A percentile compares a stretch with the other conserved stretches of the same genome.
Evolutionary conservation across 2,113 vertebrate species (phyloP).

Genomic region (Zapornia atra): DNA sequence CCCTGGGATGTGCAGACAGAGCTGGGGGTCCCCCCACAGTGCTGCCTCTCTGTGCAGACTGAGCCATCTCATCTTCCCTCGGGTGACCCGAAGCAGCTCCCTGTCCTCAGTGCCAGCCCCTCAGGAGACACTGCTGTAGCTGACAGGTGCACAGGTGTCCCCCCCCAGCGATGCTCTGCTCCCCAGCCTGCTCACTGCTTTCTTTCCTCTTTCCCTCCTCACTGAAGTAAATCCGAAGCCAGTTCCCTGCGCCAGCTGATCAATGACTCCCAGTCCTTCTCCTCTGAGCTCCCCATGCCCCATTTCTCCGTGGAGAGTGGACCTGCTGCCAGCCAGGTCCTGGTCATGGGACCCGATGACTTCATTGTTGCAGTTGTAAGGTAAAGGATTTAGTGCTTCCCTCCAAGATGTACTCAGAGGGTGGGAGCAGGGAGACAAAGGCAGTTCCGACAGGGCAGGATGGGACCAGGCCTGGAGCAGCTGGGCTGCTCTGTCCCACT

Average conservation of each 20-base stretch:
- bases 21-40: background rate
- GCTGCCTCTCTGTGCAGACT: background rate
- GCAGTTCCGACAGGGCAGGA: background rate
- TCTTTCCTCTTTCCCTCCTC: background rate
- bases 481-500: background rate
- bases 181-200: background rate
- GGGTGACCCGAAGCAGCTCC: background rate
- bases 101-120: background rate
- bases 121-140: accelerated
- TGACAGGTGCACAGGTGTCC: background rate
- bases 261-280: conserved; percentile 83
- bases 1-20: background rate
- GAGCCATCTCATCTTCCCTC: background rate
- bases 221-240: conserved; percentile 86
- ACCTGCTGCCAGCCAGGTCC: conserved; percentile 86
- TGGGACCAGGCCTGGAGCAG: background rate
- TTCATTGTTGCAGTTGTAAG: conserved; percentile 93
- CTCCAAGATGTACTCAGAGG: accelerated
- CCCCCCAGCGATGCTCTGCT: background rate
- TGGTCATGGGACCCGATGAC: conserved; percentile 95
- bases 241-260: conserved; percentile 85
- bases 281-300: conserved; percentile 73
- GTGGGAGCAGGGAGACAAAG: background rate
- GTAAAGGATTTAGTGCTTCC: conserved; percentile 61
- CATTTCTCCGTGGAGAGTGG: conserved; percentile 77